Percentiles rank a stretch among this genome's conserved stretches.
Conservation (phyloP, 2,113 vertebrate genomes). For the Elephantulus edwardii region DNA sequence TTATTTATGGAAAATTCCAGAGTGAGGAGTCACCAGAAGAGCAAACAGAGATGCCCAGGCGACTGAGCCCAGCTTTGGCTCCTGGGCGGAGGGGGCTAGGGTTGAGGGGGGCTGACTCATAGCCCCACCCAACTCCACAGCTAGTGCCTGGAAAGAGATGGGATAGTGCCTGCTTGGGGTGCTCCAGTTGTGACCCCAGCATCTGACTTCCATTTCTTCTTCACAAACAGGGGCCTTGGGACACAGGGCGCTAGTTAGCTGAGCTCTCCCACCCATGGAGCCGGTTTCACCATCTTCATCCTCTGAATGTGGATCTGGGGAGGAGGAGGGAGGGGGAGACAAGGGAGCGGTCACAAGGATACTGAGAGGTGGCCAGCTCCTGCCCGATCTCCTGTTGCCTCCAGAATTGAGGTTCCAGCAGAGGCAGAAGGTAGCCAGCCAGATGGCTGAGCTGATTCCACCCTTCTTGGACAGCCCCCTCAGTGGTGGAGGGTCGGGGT, state of each 20-base stretch:
- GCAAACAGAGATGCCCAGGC: neutral
- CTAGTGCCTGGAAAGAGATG: fast-evolving
- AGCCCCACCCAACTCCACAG: too few relatives aligned
- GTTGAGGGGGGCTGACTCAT: neutral
- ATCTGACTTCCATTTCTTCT: neutral
- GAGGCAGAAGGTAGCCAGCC: neutral
- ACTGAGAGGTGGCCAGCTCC: neutral
- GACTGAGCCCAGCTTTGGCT: neutral
- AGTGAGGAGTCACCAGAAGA: neutral
- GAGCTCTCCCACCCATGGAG: too few relatives aligned
- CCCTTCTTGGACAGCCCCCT: neutral
- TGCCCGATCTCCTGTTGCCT: neutral
- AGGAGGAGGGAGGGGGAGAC: neutral
- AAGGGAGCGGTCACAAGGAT: neutral
- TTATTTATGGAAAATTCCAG: constrained; percentile 48
- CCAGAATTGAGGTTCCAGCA: neutral
- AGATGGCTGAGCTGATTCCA: neutral
- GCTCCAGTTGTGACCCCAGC: neutral
- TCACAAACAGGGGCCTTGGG: neutral
- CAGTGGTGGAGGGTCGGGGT: too few relatives aligned
- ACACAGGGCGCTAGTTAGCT: too few relatives aligned
- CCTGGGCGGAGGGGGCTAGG: neutral
- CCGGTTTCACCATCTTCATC: neutral
- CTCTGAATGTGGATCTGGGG: constrained; percentile 35
- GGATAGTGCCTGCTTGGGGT: neutral